phyloP scores from a whole-genome alignment of 2,113 vertebrate species.

The Anhinga anhinga region DNA sequence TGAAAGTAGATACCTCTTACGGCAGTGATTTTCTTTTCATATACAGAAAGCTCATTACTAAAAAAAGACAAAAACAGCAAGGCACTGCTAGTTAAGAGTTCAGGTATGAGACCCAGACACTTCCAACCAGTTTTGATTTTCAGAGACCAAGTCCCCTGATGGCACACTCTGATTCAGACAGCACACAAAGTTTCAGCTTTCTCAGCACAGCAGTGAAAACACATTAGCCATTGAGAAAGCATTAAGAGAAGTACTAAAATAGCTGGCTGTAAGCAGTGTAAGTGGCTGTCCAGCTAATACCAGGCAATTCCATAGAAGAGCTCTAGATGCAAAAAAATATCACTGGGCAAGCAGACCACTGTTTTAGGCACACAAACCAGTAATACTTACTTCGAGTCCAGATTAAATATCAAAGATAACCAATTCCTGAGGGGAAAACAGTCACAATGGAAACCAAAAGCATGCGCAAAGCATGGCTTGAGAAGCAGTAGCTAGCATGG shows the following conservation, averaged over 20 bases:
- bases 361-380: background rate
- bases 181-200: accelerated
- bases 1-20: background rate
- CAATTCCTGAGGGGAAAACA: background rate
- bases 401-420: background rate
- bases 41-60: background rate
- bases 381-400: background rate
- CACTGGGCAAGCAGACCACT: background rate
- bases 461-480: background rate
- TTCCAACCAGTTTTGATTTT: background rate
- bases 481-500: background rate
- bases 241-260: background rate
- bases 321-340: background rate
- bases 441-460: background rate
- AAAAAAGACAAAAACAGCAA: background rate
- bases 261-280: background rate
- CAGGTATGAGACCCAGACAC: background rate
- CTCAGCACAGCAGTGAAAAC: background rate
- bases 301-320: background rate
- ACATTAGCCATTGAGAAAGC: background rate
- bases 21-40: background rate
- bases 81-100: background rate
- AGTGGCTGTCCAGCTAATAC: background rate
- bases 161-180: accelerated
- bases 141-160: background rate